phyloP scores from a whole-genome alignment of 2,113 vertebrate species.

The Orientallactaga bullata region DNA sequence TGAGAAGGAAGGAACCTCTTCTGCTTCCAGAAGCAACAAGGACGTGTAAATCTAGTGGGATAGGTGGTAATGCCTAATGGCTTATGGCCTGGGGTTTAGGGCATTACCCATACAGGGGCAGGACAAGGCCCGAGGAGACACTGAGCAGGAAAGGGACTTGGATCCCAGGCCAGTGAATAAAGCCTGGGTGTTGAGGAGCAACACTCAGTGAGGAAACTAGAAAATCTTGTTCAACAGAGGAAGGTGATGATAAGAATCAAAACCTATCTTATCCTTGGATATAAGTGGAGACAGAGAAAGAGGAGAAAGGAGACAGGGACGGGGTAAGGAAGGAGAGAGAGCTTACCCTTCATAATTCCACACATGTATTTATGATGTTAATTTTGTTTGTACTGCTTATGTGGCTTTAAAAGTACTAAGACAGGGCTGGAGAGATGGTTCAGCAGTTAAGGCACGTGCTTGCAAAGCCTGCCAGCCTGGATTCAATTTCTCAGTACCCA shows the following conservation, averaged over 20 bases:
- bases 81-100: not conserved
- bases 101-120: not conserved
- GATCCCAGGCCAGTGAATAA: not conserved
- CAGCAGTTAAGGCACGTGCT: too few species aligned
- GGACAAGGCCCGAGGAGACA: not conserved
- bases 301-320: not conserved
- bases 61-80: slow-evolving; percentile 29
- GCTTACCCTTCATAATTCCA: not conserved
- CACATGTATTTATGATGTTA: not conserved
- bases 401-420: slow-evolving; percentile 1
- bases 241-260: not conserved
- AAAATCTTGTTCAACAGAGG: slow-evolving; percentile 11
- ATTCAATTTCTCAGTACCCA: too few species aligned
- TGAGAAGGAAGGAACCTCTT: slow-evolving; percentile 30
- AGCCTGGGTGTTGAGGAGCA: not conserved
- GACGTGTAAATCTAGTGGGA: slow-evolving; percentile 27
- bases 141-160: not conserved
- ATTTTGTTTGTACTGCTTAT: not conserved
- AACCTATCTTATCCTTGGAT: not conserved
- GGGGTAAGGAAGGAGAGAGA: not conserved
- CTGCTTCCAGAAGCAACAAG: not conserved
- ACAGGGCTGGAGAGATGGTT: not conserved
- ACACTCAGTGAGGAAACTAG: not conserved
- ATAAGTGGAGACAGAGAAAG: not conserved
- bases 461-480: too few species aligned